Evolutionary conservation across 2,113 vertebrate species (phyloP).

Genomic region (Otocyon megalotis): DNA sequence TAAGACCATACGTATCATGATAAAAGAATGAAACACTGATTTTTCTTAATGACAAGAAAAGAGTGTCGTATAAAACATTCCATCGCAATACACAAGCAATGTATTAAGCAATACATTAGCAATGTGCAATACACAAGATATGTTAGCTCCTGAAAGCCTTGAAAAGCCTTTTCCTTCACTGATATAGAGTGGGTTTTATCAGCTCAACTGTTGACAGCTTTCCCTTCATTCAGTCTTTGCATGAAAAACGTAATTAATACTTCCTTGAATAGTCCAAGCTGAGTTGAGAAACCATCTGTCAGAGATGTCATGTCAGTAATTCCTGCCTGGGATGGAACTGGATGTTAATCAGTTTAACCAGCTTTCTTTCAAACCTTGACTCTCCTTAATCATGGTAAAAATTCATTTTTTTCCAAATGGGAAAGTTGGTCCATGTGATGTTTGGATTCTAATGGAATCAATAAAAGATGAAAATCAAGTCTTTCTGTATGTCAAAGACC

Average conservation of each 20-base stretch:
- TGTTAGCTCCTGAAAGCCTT: not conserved
- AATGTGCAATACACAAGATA: not conserved
- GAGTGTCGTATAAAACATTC: not conserved
- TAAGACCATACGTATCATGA: not conserved
- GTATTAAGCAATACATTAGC: no score
- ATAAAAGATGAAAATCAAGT: constrained; percentile 40
- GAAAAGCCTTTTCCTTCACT: not conserved
- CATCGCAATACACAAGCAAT: not conserved
- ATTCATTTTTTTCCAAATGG: not conserved
- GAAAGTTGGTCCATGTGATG: not conserved
- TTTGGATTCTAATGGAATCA: not conserved
- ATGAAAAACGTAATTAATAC: constrained; percentile 19
- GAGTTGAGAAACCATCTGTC: not conserved
- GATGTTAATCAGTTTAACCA: not conserved
- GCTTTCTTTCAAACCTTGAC: constrained; percentile 36
- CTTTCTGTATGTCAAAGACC: not conserved
- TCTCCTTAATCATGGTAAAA: not conserved
- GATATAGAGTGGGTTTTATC: not conserved
- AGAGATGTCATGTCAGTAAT: not conserved
- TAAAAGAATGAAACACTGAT: not conserved
- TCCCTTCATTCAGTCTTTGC: not conserved
- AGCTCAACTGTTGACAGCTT: not conserved
- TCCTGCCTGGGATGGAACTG: not conserved
- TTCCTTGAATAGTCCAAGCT: not conserved
- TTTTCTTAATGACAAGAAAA: not conserved